A percentile compares a stretch with the other conserved stretches of the same genome.
These are phyloP conservation scores for Phenganax marumi DNA, from an alignment of 92 coral and sea anemone genomes.

Conservation along the genomic window DNA sequence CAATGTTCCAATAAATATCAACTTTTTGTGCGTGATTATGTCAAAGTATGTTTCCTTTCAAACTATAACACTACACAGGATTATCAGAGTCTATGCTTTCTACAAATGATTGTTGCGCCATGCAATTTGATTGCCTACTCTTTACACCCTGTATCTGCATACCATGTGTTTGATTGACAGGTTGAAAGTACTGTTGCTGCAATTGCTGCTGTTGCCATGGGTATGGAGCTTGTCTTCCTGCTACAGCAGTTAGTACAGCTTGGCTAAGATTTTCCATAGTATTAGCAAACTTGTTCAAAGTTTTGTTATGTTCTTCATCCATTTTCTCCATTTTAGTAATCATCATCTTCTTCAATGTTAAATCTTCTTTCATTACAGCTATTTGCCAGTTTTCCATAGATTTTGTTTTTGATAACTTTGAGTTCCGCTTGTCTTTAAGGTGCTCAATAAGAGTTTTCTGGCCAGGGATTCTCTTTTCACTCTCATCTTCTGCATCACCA, in stretches of 20 bases:
- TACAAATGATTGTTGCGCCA: background rate
- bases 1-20: too few relatives aligned
- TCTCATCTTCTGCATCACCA: background rate
- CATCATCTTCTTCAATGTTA: background rate
- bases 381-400: background rate
- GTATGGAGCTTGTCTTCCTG: background rate
- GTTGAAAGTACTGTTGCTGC: conserved; percentile 1
- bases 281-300: conserved; percentile 14
- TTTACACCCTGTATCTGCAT: too few relatives aligned
- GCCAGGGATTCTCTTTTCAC: background rate
- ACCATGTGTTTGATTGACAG: background rate
- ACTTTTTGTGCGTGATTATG: too few relatives aligned
- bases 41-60: too few relatives aligned
- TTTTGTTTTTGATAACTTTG: conserved; percentile 9
- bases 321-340: conserved; percentile 13
- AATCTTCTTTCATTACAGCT: conserved; percentile 17
- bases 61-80: background rate
- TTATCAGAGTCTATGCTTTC: background rate
- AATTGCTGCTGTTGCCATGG: conserved; percentile 1
- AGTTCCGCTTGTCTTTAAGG: conserved; percentile 16
- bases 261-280: conserved; percentile 18
- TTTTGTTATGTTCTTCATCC: conserved; percentile 18
- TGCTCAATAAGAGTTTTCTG: background rate
- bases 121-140: background rate
- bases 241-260: conserved; percentile 3